A percentile compares a stretch with the other conserved stretches of the same genome.
These are phyloP conservation scores for Aurelia sp. DNA, from an alignment of 30 jellyfish, hydroid and myxozoan species.

Conservation along the genomic window DNA sequence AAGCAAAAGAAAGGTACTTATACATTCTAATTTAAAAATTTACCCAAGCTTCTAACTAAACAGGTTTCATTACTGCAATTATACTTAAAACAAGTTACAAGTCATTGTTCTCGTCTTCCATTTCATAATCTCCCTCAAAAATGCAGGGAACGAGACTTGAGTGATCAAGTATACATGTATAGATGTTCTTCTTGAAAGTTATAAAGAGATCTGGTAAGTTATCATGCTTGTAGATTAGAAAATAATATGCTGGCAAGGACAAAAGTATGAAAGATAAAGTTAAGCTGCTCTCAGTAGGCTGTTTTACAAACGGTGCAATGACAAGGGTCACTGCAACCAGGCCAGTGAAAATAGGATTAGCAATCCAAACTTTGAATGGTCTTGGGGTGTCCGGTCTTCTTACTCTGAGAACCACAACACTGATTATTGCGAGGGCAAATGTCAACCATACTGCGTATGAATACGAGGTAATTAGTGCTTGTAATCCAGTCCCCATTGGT, in stretches of 20 bases:
- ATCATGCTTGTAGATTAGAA: constrained; percentile 1
- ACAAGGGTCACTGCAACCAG: constrained; percentile 14
- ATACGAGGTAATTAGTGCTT: constrained; percentile 18
- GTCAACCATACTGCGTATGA: constrained; percentile 51
- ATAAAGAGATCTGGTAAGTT: neutral
- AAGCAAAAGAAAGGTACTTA: too few species aligned
- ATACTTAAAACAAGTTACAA: too few species aligned
- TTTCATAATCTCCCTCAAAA: neutral
- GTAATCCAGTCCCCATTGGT: constrained; percentile 7
- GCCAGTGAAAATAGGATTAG: constrained; percentile 45
- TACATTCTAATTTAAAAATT: too few species aligned
- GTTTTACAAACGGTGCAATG: constrained; percentile 22
- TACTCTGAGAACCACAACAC: constrained; percentile 42
- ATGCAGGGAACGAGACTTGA: neutral
- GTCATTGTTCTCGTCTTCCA: too few species aligned
- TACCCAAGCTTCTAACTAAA: too few species aligned
- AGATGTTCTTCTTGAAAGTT: neutral
- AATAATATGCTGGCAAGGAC: constrained; percentile 28
- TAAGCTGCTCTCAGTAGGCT: constrained; percentile 19
- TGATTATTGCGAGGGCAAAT: constrained; percentile 34
- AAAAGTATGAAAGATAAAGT: constrained; percentile 7
- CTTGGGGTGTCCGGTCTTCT: constrained; percentile 38
- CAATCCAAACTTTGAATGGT: constrained; percentile 69
- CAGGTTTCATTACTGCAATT: too few species aligned
- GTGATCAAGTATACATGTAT: neutral